Conservation (phyloP, 2,888 invertebrate species). For the Notocelia uddmanniana region DNA sequence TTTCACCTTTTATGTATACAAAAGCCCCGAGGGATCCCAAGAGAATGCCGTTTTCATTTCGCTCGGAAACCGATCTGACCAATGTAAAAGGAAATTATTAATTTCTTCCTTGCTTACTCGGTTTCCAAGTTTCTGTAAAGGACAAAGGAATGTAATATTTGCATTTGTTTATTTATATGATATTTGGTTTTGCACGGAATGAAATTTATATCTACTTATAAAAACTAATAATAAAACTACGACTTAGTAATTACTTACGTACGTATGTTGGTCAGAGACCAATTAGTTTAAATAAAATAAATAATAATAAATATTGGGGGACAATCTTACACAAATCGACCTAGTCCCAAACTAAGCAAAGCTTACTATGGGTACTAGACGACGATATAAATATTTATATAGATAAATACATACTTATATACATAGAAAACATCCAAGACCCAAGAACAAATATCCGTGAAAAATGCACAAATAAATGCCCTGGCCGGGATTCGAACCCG, state of each 20-base stretch:
- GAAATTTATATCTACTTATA: background rate
- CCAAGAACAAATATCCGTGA: too few species aligned
- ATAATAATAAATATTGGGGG: too few species aligned
- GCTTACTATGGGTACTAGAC: too few species aligned
- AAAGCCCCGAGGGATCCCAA: conserved; percentile 28
- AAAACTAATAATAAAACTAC: background rate
- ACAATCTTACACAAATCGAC: too few species aligned
- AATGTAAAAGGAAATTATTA: conserved; percentile 41
- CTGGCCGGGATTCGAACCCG: too few species aligned
- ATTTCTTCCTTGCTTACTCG: conserved; percentile 24
- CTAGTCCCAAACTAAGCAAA: too few species aligned
- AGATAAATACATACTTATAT: too few species aligned
- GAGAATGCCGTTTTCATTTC: conserved; percentile 36
- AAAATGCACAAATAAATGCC: too few species aligned
- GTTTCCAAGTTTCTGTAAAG: conserved; percentile 27
- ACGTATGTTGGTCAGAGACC: too few species aligned
- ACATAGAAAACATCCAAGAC: too few species aligned
- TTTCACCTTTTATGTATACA: conserved; percentile 52
- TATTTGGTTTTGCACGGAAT: conserved; percentile 1
- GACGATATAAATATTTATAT: too few species aligned
- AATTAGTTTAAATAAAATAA: too few species aligned
- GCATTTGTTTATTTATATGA: conserved; percentile 2
- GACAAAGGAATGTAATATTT: conserved; percentile 25
- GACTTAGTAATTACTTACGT: background rate
- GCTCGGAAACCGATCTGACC: conserved; percentile 37